phyloP scores from a whole-genome alignment of 2,113 vertebrate genomes.

The Hippocampus zosterae region DNA sequence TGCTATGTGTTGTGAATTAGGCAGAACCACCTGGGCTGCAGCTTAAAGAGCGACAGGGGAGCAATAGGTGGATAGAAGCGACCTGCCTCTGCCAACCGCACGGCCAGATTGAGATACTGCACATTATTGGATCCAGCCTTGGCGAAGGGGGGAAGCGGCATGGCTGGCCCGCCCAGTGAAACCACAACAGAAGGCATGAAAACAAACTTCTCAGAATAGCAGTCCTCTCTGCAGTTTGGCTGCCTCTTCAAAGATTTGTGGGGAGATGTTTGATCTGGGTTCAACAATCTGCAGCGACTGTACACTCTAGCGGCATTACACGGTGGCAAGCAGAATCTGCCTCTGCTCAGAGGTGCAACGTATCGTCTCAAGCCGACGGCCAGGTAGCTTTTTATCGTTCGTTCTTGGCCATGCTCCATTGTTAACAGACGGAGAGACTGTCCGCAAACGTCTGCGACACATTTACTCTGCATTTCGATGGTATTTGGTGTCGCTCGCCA shows the following conservation, averaged over 20 bases:
- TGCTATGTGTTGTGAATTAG: constrained; percentile 67
- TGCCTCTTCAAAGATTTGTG: constrained; percentile 68
- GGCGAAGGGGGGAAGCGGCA: constrained; percentile 70
- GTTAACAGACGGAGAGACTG: constrained; percentile 7
- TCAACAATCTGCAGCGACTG: constrained; percentile 60
- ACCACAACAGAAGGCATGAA: constrained; percentile 90
- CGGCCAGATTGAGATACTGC: constrained; percentile 86
- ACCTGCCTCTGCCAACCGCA: constrained; percentile 87
- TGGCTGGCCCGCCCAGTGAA: constrained; percentile 72
- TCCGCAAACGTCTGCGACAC: not conserved
- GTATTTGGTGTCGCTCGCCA: constrained; percentile 1
- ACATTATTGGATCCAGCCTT: constrained; percentile 95
- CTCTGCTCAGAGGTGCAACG: constrained; percentile 14
- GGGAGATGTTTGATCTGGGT: constrained; percentile 67
- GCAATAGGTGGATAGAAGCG: constrained; percentile 82
- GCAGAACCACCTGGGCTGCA: constrained; percentile 51
- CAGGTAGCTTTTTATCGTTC: constrained; percentile 2
- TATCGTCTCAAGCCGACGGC: not conserved
- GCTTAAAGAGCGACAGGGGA: constrained; percentile 37
- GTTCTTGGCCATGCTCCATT: not conserved
- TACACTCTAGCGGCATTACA: constrained; percentile 52
- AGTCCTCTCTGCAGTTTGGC: constrained; percentile 77
- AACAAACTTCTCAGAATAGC: constrained; percentile 77
- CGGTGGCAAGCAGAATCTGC: constrained; percentile 42
- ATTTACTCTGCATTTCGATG: not conserved